Evolutionary conservation across 2,113 vertebrate species (phyloP), one percentile per base, ranked within the genome.

Genomic region (Platycercus adscitus): DNA sequence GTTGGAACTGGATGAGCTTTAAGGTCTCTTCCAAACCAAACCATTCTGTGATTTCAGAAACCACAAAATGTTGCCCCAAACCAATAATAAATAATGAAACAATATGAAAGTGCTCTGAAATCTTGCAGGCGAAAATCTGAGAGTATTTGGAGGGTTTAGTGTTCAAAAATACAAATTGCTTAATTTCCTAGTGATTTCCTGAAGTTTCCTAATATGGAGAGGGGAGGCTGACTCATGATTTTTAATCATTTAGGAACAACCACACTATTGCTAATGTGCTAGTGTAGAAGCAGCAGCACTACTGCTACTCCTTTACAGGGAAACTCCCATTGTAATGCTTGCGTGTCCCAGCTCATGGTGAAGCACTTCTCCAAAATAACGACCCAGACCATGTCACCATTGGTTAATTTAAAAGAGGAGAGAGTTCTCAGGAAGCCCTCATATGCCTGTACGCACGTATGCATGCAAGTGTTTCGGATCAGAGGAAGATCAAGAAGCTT

Each of bases 251-350:
- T 60, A 5, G 7, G 14, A 58, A 31, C 13, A 78, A 26, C 24
- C 69, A 20, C 23, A 5, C 5, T 49, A 3, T 17, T 73, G 58
- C 56, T 44, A 17, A 39, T 0, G 5, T 10, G 12, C 6, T 19
- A 18, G 10, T 0, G 5, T 9, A 47, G 68, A 23, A 43, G 28
- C 41, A 43, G 28, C 41, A 79, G 49, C 63, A 6, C 23, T 7
- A 20, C 53, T 15, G 15, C 52, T 33, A 3, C 11, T 35, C 61
- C 55, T 18, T 5, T 6, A 3, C 6, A 5, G 25, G 73, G 35
- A 79, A 53, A 8, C 11, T 55, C 39, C 65, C 6, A 4, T 1
- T 0, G 0, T 4, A 41, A 52, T 0, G 19, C 17, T 56, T 13
- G 5, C 0, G 0, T 33, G 23, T 13, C 39, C 29, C 56, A 35